Evolutionary conservation across 1,140 invertebrate genomes (phyloP), one percentile per base, ranked within the genome.

Genomic region (Cyclina sinensis): DNA sequence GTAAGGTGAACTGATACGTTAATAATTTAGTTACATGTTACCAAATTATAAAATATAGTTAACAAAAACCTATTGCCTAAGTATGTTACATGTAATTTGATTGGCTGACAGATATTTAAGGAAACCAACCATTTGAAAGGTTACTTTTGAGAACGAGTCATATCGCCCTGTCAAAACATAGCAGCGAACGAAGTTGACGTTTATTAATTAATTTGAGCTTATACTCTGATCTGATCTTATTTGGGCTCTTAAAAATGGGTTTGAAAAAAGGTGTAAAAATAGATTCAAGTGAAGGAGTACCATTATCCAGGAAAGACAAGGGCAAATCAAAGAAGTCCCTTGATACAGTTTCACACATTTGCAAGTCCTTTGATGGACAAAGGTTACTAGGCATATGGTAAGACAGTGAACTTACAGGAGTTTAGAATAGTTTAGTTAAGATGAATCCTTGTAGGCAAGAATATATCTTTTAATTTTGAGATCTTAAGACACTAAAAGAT

Each of bases 141-240:
- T 83, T 83, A 83, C 18, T 39, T 83, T 83, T 51, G 35, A 73
- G 70, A 83, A 83, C 59, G 81, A 65, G 32, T n/a, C 18, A 30
- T 14, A 9, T 24, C 30, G 0, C 39, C 39, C 24, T 70, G 81
- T 70, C 65, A 70, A 48, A 80, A 59, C 11, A n/a, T 4, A 18
- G 21, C 4, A 21, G 5, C 51, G 59, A 68, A 83, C 81, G 68
- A 54, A 46, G 35, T 70, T 7, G 5, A 70, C 11, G 4, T 37
- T 35, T 30, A 46, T 14, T 9, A 14, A n/a, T 74, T 74, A 30
- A 43, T 16, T n/a, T 46, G 39, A 5, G 14, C 18, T 74, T 21
- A 43, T 43, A 1, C 70, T 43, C 14, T 30, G 32, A 43, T 43
- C 43, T 48, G 7, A 7, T 9, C 11, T 3, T 3, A 1, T n/a